These are phyloP conservation scores for Arion vulgaris DNA, from an alignment of 1,140 invertebrate genomes.

Conservation along the genomic window DNA sequence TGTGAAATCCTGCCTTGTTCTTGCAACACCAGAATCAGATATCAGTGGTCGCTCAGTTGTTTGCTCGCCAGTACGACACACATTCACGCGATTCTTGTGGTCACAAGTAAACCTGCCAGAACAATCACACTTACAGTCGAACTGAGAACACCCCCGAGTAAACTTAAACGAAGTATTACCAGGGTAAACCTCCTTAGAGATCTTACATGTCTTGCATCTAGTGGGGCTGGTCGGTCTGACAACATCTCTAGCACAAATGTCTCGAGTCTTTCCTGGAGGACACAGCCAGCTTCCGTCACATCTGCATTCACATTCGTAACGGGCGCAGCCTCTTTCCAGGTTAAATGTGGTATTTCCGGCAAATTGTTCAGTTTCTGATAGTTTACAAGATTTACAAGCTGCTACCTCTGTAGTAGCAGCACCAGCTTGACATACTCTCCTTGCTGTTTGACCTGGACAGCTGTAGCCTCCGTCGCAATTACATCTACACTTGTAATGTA, in stretches of 20 bases:
- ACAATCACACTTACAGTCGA: conserved; percentile 48
- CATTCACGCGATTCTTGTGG: conserved; percentile 42
- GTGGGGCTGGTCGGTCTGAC: neutral
- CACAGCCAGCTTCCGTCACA: conserved; percentile 55
- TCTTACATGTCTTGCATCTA: conserved; percentile 37
- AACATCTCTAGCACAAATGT: conserved; percentile 34
- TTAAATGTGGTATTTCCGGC: conserved; percentile 43
- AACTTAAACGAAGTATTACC: conserved; percentile 44
- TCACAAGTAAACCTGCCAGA: conserved; percentile 51
- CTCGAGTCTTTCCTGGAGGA: conserved; percentile 25
- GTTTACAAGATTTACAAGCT: conserved; percentile 42
- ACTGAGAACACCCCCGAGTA: conserved; percentile 46
- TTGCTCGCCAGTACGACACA: conserved; percentile 34
- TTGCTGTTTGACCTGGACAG: conserved; percentile 51
- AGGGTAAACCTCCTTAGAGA: conserved; percentile 38
- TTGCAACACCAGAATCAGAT: neutral
- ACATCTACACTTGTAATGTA: conserved; percentile 55
- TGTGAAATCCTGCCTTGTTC: neutral
- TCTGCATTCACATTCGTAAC: conserved; percentile 54
- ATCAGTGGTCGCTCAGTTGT: neutral
- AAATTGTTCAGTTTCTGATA: conserved; percentile 43
- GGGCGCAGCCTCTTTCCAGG: conserved; percentile 45
- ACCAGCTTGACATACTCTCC: conserved; percentile 46
- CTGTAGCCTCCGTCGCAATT: conserved; percentile 53
- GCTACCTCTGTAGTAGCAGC: conserved; percentile 45